Conservation (phyloP, 2,113 vertebrate genomes). For the Etheostoma spectabile region DNA sequence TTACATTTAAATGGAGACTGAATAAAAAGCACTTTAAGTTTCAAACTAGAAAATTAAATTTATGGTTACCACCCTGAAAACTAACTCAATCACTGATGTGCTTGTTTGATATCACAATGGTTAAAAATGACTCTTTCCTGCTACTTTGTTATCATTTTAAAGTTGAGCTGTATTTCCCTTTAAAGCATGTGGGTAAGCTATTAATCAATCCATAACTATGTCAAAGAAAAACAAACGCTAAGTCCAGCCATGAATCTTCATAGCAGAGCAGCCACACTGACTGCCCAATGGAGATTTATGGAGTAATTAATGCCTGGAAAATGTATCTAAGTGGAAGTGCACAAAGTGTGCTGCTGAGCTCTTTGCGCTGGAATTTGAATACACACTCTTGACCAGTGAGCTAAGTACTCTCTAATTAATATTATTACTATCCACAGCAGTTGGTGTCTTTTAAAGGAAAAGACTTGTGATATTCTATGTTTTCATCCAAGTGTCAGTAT, state of each 20-base stretch:
- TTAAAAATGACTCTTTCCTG: slow-evolving; percentile 6
- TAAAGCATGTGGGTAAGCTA: slow-evolving; percentile 30
- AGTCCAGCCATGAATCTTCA: slow-evolving; percentile 50
- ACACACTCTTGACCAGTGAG: background rate
- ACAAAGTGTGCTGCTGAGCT: background rate
- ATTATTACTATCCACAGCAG: background rate
- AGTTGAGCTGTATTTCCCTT: slow-evolving; percentile 6
- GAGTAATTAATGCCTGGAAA: slow-evolving; percentile 54
- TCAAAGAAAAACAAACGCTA: slow-evolving; percentile 48
- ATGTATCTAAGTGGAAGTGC: slow-evolving; percentile 41
- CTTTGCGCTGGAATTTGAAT: slow-evolving; percentile 8
- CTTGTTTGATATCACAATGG: background rate
- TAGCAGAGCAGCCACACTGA: slow-evolving; percentile 28
- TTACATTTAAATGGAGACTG: background rate
- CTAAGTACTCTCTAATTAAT: background rate
- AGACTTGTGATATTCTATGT: background rate
- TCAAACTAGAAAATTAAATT: background rate
- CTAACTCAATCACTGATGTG: background rate
- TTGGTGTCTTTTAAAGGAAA: slow-evolving; percentile 3
- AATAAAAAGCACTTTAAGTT: background rate
- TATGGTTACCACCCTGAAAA: background rate
- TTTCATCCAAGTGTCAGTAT: background rate
- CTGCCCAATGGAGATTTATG: slow-evolving; percentile 52
- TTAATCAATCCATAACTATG: slow-evolving; percentile 59
- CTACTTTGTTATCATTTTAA: slow-evolving; percentile 21